Evolutionary conservation across 1,140 invertebrate genomes (phyloP), one percentile per base, ranked within the genome.

Genomic region (Tribolium castaneum): DNA sequence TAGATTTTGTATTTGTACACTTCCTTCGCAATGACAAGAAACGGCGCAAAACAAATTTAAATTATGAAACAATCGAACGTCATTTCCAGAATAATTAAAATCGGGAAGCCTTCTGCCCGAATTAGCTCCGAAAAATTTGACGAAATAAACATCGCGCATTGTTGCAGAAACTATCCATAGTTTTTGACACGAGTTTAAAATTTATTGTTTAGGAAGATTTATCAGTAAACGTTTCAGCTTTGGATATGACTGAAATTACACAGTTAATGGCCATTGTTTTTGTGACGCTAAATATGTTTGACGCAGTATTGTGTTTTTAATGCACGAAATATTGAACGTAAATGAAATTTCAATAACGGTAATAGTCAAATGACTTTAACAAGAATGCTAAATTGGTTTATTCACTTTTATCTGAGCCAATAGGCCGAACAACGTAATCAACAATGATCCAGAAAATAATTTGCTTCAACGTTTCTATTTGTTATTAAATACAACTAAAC

Each of bases 1-100:
- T 66, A 66, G 59, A 66, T 66, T 66, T 35, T 66, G 59, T 66
- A 66, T 66, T 66, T 66, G 59, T 30, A 35, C 59, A 66, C 59
- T 35, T 66, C 14, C 59, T 66, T 66, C 35, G 35, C 4, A 66
- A 35, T 62, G 56, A 6, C n/a, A 62, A 62, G 13, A 62, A 62
- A 35, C 12, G 59, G 35, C 59, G 10, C 5, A 66, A 66, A 66
- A 14, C n/a, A 66, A 66, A 35, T 66, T 35, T 13, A 66, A 34
- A 66, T 66, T 39, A 35, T 30, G 22, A 62, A 62, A 62, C 22
- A 66, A 34, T 66, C 16, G 10, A n/a, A 45, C n/a, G 2, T 7
- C 34, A 39, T 1, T 19, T 19, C 2, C 16, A 19, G 25, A 45
- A 45, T 39, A 10, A 45, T 45, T 45, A 45, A 45, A 45, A 45